These are phyloP conservation scores for Drosophila varians DNA, from an alignment of 1,140 invertebrate species.

Conservation along the genomic window DNA sequence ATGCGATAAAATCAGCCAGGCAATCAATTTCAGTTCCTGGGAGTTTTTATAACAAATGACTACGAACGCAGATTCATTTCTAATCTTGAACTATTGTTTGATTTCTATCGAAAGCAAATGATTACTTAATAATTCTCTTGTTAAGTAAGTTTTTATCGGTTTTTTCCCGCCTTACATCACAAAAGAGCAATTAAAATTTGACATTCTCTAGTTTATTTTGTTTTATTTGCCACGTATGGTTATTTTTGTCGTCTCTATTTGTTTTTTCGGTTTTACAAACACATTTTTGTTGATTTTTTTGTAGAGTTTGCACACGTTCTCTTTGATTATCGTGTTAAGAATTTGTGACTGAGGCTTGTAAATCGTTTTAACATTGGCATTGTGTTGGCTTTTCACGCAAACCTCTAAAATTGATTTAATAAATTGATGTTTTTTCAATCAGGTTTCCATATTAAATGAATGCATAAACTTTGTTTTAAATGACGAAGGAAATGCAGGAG, in stretches of 20 bases:
- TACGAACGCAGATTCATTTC: too few relatives aligned
- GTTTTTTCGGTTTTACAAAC: conserved; percentile 15
- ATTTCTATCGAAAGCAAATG: conserved; percentile 18
- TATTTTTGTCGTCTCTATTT: conserved; percentile 28
- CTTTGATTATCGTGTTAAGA: conserved; percentile 47
- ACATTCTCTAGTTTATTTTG: conserved; percentile 42
- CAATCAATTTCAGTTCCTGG: conserved; percentile 7
- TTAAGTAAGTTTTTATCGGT: conserved; percentile 10
- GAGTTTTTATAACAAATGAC: neutral
- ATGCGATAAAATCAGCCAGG: neutral
- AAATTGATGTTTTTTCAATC: conserved; percentile 5
- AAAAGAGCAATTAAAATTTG: conserved; percentile 63
- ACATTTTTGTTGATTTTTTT: too few relatives aligned
- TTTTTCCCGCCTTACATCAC: conserved; percentile 61
- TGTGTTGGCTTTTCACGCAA: conserved; percentile 37
- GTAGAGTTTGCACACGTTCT: conserved; percentile 46
- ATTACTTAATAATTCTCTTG: conserved; percentile 22
- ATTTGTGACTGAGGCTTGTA: conserved; percentile 46
- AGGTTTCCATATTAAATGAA: neutral
- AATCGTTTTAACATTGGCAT: conserved; percentile 49
- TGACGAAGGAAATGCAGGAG: conserved; percentile 6
- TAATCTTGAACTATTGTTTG: neutral
- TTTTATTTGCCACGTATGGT: conserved; percentile 18
- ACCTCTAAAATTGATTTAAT: conserved; percentile 2
- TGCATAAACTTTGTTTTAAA: conserved; percentile 1